A percentile compares a stretch with the other conserved stretches of the same genome.
Evolutionary conservation across 2,797 vertebrate genomes (phyloP).

Genomic region (Hirundo rustica): DNA sequence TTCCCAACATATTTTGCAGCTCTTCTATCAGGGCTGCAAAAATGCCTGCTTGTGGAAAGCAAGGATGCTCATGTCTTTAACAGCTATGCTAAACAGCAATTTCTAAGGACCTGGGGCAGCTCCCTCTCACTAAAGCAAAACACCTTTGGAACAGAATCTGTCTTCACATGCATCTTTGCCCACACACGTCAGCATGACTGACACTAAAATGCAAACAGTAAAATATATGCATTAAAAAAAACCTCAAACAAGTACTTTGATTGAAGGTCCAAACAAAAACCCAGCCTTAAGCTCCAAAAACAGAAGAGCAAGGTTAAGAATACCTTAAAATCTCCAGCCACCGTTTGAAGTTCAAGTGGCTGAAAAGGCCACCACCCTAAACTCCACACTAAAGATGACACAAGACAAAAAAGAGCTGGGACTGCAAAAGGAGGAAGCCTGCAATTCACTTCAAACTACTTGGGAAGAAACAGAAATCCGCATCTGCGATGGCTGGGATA

Average conservation of each 20-base stretch:
- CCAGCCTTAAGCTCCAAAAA: not conserved
- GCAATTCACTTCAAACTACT: not conserved
- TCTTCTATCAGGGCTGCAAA: not conserved
- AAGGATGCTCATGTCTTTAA: not conserved
- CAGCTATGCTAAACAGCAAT: not conserved
- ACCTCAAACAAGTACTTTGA: not conserved
- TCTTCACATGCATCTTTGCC: not conserved
- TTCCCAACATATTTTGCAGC: not conserved
- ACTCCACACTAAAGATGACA: accelerated
- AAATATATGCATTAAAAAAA: not conserved
- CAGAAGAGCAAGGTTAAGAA: not conserved
- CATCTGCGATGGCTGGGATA: not conserved
- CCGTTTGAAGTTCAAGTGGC: not conserved
- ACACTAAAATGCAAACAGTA: not conserved
- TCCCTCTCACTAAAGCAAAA: not conserved
- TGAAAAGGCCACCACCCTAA: not conserved
- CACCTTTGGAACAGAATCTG: not conserved
- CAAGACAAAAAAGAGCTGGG: not conserved
- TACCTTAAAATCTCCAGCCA: not conserved
- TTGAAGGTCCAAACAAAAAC: not conserved
- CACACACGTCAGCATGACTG: not conserved
- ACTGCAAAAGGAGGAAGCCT: not conserved
- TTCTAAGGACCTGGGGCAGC: not conserved
- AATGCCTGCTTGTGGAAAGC: not conserved
- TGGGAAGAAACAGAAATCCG: not conserved